phyloP scores from a whole-genome alignment of 2,888 invertebrate species.

The Drosophila flavopinicola region DNA sequence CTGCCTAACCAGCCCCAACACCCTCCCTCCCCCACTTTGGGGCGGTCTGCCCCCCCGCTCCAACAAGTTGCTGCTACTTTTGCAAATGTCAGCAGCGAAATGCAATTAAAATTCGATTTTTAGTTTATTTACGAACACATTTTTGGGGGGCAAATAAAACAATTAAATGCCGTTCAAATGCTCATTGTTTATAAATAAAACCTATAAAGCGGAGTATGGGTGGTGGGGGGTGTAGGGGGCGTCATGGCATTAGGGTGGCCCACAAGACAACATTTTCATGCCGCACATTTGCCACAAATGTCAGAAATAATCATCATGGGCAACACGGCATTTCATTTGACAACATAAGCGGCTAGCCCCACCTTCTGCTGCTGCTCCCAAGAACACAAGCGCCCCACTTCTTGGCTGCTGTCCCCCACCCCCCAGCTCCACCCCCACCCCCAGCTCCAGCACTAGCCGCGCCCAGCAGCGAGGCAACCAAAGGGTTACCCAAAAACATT shows the following conservation, averaged over 20 bases:
- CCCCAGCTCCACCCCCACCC: background rate
- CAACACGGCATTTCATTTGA: conserved; percentile 77
- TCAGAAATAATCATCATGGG: conserved; percentile 77
- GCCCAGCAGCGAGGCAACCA: conserved; percentile 47
- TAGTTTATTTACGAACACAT: conserved; percentile 44
- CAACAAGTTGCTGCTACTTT: background rate
- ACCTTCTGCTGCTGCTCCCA: background rate
- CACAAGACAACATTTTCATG: conserved; percentile 36
- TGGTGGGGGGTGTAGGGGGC: background rate
- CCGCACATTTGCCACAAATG: conserved; percentile 79
- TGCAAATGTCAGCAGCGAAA: conserved; percentile 58
- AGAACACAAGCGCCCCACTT: conserved; percentile 16
- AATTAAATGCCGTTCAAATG: conserved; percentile 65
- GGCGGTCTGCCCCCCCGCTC: background rate
- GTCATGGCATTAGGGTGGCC: background rate
- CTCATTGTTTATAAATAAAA: conserved; percentile 72
- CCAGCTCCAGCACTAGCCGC: conserved; percentile 10
- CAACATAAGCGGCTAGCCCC: conserved; percentile 55
- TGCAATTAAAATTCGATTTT: conserved; percentile 74
- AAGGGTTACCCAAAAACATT: conserved; percentile 73
- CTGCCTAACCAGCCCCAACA: too few species aligned
- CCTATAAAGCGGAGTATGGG: background rate
- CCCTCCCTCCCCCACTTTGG: fast-evolving
- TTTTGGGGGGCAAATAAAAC: conserved; percentile 57
- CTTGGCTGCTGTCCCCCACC: conserved; percentile 7